Percentiles rank a stretch among this genome's conserved stretches.
These are phyloP conservation scores for Galbula dea DNA, from an alignment of 2,113 vertebrate species.

Conservation along the genomic window DNA sequence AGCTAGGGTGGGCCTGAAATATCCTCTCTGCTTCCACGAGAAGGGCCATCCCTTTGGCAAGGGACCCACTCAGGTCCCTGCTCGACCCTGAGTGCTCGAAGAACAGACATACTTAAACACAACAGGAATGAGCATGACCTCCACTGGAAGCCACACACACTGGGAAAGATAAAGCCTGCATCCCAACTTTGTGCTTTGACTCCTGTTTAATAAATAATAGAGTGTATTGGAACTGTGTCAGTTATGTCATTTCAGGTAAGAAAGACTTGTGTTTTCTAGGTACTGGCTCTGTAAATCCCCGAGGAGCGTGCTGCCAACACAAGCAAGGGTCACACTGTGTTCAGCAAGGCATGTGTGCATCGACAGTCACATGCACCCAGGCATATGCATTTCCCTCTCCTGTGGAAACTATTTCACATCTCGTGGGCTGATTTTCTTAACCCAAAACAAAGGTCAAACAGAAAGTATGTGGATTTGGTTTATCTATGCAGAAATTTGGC, in stretches of 20 bases:
- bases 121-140: neutral
- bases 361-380: neutral
- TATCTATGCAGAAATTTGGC: neutral
- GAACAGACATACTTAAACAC: neutral
- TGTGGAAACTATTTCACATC: neutral
- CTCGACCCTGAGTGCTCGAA: rapidly evolving
- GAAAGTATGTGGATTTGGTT: neutral
- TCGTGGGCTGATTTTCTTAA: neutral
- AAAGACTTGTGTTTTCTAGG: neutral
- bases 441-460: constrained; percentile 4
- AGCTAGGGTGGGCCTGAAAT: neutral
- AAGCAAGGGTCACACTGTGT: neutral
- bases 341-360: neutral
- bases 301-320: neutral
- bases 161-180: neutral
- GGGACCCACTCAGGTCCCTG: rapidly evolving
- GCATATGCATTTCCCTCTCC: neutral
- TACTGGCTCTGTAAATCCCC: neutral
- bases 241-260: neutral
- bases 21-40: neutral
- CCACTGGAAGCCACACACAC: neutral
- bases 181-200: neutral
- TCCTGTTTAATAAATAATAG: neutral
- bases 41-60: neutral
- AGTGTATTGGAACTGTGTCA: neutral